Percentiles rank a stretch among this genome's conserved stretches.
phyloP scores from a whole-genome alignment of 2,888 invertebrate genomes.

The Caradrina kadenii region DNA sequence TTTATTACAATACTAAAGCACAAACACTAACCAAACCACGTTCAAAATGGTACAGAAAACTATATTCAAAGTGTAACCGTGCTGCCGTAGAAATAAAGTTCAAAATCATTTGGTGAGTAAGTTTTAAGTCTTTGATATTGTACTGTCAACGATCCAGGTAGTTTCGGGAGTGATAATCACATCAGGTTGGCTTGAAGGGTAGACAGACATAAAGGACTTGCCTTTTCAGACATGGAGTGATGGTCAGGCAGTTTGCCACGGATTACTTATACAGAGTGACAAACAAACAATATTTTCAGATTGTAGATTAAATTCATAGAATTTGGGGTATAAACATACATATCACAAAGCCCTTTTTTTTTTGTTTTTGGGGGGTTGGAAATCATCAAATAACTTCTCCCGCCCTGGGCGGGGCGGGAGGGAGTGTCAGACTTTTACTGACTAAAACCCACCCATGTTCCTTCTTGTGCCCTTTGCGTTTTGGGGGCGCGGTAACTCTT shows the following conservation, averaged over 20 bases:
- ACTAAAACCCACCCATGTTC: too few relatives aligned
- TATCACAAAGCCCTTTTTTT: too few relatives aligned
- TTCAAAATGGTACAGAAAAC: conserved; percentile 4
- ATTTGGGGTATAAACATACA: too few relatives aligned
- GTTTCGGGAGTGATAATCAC: conserved; percentile 46
- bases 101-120: not conserved
- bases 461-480: too few relatives aligned
- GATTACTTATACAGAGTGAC: not conserved
- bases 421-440: too few relatives aligned
- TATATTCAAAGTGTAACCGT: conserved; percentile 19
- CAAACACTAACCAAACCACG: conserved; percentile 39
- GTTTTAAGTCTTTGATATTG: conserved; percentile 39
- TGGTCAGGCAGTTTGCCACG: not conserved
- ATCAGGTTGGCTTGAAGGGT: conserved; percentile 40
- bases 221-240: conserved; percentile 13
- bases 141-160: conserved; percentile 52
- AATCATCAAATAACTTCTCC: too few relatives aligned
- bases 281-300: not conserved
- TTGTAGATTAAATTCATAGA: too few relatives aligned
- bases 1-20: conserved; percentile 58
- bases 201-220: conserved; percentile 30
- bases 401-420: too few relatives aligned
- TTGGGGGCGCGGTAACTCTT: too few relatives aligned
- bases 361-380: too few relatives aligned
- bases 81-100: not conserved